Percentiles rank a stretch among this genome's conserved stretches.
phyloP scores from a whole-genome alignment of 2,888 invertebrate species.

The Phortica magna region DNA sequence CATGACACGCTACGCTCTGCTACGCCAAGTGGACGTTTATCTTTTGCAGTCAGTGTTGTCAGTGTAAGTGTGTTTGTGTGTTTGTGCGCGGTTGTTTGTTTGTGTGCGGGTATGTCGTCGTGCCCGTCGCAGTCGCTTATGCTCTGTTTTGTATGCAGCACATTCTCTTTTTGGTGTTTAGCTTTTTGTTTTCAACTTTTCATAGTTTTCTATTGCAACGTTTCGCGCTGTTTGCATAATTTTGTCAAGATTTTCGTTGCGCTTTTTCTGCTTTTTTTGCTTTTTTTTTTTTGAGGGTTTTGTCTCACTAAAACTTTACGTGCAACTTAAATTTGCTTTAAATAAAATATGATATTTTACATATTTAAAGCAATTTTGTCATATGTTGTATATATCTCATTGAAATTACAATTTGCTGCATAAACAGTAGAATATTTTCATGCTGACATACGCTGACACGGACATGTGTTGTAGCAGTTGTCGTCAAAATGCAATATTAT shows the following conservation, averaged over 20 bases:
- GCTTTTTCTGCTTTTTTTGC: neutral
- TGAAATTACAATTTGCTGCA: neutral
- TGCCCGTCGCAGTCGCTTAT: neutral
- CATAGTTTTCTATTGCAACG: conserved; percentile 15
- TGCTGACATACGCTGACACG: conserved; percentile 3
- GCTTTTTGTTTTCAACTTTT: conserved; percentile 12
- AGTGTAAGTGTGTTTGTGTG: conserved; percentile 10
- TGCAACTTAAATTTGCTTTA: too few species aligned
- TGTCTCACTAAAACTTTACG: neutral
- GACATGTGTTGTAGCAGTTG: conserved; percentile 56
- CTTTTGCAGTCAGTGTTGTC: conserved; percentile 66
- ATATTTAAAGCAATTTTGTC: neutral
- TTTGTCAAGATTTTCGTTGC: conserved; percentile 19
- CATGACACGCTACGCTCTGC: neutral
- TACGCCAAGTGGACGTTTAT: conserved; percentile 67
- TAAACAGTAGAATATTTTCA: neutral
- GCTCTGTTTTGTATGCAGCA: conserved; percentile 21
- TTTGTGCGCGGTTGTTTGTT: conserved; percentile 14
- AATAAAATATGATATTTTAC: neutral
- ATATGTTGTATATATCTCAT: neutral
- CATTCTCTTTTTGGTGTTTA: conserved; percentile 12
- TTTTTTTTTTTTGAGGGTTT: neutral
- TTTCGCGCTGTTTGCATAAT: conserved; percentile 22
- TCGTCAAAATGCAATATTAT: conserved; percentile 62
- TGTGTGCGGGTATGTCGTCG: conserved; percentile 9